Percentiles rank a stretch among this genome's conserved stretches.
Conservation (phyloP, 2,113 vertebrate species). For the Gymnobelideus leadbeateri region DNA sequence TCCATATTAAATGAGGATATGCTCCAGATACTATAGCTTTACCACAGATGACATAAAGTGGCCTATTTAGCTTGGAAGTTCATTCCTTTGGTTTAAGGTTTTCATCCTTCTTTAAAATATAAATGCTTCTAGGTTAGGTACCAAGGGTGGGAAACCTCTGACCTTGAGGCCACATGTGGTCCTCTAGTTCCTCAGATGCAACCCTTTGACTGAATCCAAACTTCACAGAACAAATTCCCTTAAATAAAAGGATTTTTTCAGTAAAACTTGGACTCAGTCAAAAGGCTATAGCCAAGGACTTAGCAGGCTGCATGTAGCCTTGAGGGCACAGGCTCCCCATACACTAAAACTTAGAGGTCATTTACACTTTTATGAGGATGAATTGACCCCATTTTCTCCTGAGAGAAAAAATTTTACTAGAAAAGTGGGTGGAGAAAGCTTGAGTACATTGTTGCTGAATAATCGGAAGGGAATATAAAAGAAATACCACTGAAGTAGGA, state of each 20-base stretch:
- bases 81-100: neutral
- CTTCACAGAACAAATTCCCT: too few species aligned
- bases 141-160: too few species aligned
- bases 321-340: too few species aligned
- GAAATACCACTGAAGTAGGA: neutral
- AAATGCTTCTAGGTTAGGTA: neutral
- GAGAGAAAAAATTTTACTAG: neutral
- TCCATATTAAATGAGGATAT: neutral
- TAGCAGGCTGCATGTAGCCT: too few species aligned
- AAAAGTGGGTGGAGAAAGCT: neutral
- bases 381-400: neutral
- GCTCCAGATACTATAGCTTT: neutral
- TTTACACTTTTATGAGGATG: neutral
- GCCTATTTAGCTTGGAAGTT: neutral
- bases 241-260: too few species aligned
- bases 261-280: too few species aligned
- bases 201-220: too few species aligned
- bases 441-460: neutral
- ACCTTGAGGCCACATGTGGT: too few species aligned
- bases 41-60: neutral
- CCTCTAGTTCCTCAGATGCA: too few species aligned
- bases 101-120: neutral
- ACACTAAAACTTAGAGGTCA: neutral
- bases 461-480: neutral
- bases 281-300: too few species aligned